Conservation (phyloP, 2,888 invertebrate species). For the Drosophila pullipes region DNA sequence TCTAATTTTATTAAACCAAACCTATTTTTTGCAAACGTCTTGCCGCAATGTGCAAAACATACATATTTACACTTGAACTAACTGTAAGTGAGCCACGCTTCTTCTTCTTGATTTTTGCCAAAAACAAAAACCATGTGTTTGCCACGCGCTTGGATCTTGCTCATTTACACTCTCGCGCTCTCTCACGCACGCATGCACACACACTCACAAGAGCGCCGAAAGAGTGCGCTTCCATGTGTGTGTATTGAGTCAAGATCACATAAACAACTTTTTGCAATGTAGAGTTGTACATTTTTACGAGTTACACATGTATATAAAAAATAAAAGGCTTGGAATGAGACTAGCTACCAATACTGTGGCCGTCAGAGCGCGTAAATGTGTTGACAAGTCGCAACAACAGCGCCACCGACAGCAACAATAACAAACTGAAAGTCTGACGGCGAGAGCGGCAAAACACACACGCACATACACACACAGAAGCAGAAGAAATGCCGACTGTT, state of each 20-base stretch:
- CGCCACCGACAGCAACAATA: constrained; percentile 47
- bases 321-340: constrained; percentile 39
- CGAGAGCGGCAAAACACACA: constrained; percentile 24
- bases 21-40: background rate
- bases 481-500: constrained; percentile 24
- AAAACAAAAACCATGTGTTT: constrained; percentile 81
- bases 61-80: constrained; percentile 34
- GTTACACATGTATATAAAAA: constrained; percentile 27
- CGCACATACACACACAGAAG: background rate
- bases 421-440: constrained; percentile 41
- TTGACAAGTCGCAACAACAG: constrained; percentile 61
- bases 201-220: constrained; percentile 2
- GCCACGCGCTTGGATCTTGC: constrained; percentile 68
- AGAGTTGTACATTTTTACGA: constrained; percentile 52
- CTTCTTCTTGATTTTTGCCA: constrained; percentile 62
- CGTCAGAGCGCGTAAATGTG: constrained; percentile 30
- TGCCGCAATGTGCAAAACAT: constrained; percentile 29
- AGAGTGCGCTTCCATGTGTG: constrained; percentile 23
- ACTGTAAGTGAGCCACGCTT: constrained; percentile 55
- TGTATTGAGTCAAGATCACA: constrained; percentile 32
- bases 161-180: constrained; percentile 18
- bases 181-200: background rate
- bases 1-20: background rate
- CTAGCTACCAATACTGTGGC: constrained; percentile 34
- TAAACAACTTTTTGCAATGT: constrained; percentile 49